Evolutionary conservation across 2,888 invertebrate species (phyloP), one percentile per base, ranked within the genome.

Genomic region (Drosophila subsilvestris): DNA sequence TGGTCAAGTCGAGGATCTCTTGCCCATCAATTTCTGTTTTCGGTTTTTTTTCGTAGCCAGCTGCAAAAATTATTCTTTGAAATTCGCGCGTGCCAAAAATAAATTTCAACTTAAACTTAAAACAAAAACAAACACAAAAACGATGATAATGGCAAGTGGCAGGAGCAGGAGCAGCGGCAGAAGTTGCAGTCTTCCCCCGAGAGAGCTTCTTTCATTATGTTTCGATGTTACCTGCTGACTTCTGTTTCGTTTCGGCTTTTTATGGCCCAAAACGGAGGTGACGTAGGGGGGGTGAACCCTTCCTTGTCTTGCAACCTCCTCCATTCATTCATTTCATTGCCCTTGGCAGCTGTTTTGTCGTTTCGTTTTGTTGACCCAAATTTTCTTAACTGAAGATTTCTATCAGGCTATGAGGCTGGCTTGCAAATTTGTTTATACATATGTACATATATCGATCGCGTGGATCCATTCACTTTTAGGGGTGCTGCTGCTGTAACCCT

Each of bases 301-400:
- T 37, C 55, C 65, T 50, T 56, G 55, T 66, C 49, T 55, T 17
- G 12, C 44, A 10, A 10, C 44, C 44, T 44, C 14, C 44, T 45
- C 10, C 60, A 45, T 14, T 50, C 58, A n/a, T 14, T 50, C 49
- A 12, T 50, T 49, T 54, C 63, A 63, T 66, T 63, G 63, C 63
- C 63, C 47, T 57, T 63, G 54, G 71, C 71, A 71, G 71, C 70
- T 71, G 71, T 61, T 68, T 55, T 22, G 45, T 47, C 60, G 53
- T 59, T 49, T 27, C 58, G 27, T 59, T 59, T 42, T 42, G 69
- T 69, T 71, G 71, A 71, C 71, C 71, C 71, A 71, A 71, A 63
- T 71, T 71, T 53, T 68, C 68, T 47, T 47, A 57, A 48, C 62
- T 53, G 80, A 78, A 83, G 83, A 83, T 83, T 80, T 86, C 74